Evolutionary conservation across 2,113 vertebrate species (phyloP).

Genomic region (Gasterosteus aculeatus): DNA sequence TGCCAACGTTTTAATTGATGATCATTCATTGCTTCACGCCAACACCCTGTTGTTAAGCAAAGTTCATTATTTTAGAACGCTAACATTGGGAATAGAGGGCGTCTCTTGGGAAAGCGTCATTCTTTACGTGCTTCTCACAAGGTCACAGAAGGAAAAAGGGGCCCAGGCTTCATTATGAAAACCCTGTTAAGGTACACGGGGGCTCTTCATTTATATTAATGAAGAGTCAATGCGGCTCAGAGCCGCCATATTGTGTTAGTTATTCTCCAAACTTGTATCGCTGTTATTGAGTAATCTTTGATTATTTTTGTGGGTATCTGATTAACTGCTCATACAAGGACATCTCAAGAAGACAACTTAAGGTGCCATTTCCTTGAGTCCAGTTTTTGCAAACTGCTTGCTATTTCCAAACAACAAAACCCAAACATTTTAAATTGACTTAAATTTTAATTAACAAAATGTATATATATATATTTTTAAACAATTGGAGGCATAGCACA

Average conservation of each 20-base stretch:
- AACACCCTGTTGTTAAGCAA: constrained; percentile 68
- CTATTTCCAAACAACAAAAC: background rate
- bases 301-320: background rate
- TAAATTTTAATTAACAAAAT: background rate
- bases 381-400: background rate
- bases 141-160: constrained; percentile 55
- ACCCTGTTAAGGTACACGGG: constrained; percentile 27
- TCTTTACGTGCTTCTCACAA: constrained; percentile 61
- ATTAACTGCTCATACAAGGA: background rate
- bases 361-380: background rate
- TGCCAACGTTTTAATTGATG: constrained; percentile 70
- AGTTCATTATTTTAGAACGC: constrained; percentile 72
- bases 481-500: background rate
- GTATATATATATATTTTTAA: too few relatives aligned
- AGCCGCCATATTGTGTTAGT: background rate
- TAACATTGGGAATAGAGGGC: constrained; percentile 35
- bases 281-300: background rate
- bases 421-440: background rate
- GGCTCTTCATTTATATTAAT: constrained; percentile 41
- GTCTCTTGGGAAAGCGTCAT: constrained; percentile 59
- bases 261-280: background rate
- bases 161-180: constrained; percentile 50
- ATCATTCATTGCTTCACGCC: constrained; percentile 71
- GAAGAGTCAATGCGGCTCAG: constrained; percentile 11
- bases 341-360: background rate